phyloP scores from a whole-genome alignment of 2,888 invertebrate genomes.

The Protophormia terraenovae region DNA sequence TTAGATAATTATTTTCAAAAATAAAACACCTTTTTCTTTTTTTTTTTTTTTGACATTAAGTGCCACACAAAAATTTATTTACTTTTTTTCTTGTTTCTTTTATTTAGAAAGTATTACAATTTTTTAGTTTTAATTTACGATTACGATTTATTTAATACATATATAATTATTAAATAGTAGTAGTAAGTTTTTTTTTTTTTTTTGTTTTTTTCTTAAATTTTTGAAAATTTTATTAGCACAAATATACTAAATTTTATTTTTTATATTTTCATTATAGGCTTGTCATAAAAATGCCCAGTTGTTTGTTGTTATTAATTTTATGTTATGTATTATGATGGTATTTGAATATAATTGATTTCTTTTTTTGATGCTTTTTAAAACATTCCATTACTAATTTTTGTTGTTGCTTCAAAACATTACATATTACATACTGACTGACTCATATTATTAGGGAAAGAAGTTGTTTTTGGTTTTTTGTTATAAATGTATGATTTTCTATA shows the following conservation, averaged over 20 bases:
- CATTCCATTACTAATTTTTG: constrained; percentile 1
- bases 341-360: constrained; percentile 59
- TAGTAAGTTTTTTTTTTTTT: constrained; percentile 58
- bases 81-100: constrained; percentile 23
- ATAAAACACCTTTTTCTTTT: constrained; percentile 11
- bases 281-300: constrained; percentile 46
- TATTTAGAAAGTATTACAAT: constrained; percentile 66
- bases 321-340: constrained; percentile 41
- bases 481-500: constrained; percentile 12
- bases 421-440: constrained; percentile 42
- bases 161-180: constrained; percentile 65
- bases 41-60: constrained; percentile 56
- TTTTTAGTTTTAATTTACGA: constrained; percentile 57
- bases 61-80: constrained; percentile 68
- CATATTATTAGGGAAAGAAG: constrained; percentile 44
- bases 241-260: constrained; percentile 47
- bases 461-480: background rate
- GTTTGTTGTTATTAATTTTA: background rate
- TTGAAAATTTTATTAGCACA: constrained; percentile 62
- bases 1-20: no score
- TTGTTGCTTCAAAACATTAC: constrained; percentile 24
- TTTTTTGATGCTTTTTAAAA: background rate
- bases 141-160: constrained; percentile 64
- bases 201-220: constrained; percentile 30
- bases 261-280: constrained; percentile 28